Conservation (phyloP, 2,113 vertebrate genomes). For the Lepus europaeus region DNA sequence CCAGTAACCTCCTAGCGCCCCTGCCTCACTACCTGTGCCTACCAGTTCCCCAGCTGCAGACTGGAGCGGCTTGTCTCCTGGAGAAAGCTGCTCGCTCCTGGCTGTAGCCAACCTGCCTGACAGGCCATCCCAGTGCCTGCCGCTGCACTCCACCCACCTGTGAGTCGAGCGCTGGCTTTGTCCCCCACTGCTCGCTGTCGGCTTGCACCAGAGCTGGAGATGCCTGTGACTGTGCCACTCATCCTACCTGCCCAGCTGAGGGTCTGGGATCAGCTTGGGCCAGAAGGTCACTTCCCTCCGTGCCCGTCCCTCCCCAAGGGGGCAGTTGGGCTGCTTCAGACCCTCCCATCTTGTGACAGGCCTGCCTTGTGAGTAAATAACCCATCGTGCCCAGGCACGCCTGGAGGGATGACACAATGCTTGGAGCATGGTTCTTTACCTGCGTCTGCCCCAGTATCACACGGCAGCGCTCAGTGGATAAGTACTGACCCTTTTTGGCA, state of each 20-base stretch:
- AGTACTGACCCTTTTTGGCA: background rate
- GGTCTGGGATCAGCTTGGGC: constrained; percentile 2
- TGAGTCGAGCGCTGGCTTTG: background rate
- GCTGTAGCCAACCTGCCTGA: background rate
- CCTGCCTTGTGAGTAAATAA: constrained; percentile 56
- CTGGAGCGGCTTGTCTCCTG: background rate
- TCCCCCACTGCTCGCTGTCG: background rate
- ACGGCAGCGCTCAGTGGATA: background rate
- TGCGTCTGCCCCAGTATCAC: background rate
- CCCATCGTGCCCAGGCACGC: background rate
- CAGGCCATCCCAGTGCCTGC: background rate
- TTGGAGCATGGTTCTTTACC: background rate
- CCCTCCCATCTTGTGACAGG: constrained; percentile 24
- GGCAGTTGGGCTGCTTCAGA: background rate
- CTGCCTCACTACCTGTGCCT: background rate
- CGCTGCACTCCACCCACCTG: background rate
- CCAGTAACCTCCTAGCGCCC: background rate
- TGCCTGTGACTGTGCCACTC: background rate
- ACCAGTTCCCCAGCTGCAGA: background rate
- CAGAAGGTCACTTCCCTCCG: background rate
- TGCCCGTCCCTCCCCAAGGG: background rate
- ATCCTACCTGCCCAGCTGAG: constrained; percentile 14
- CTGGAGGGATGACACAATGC: background rate
- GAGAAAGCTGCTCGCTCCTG: background rate
- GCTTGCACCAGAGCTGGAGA: background rate